These are phyloP conservation scores for Lottia scabra DNA, from an alignment of 2,888 invertebrate species.

Conservation along the genomic window DNA sequence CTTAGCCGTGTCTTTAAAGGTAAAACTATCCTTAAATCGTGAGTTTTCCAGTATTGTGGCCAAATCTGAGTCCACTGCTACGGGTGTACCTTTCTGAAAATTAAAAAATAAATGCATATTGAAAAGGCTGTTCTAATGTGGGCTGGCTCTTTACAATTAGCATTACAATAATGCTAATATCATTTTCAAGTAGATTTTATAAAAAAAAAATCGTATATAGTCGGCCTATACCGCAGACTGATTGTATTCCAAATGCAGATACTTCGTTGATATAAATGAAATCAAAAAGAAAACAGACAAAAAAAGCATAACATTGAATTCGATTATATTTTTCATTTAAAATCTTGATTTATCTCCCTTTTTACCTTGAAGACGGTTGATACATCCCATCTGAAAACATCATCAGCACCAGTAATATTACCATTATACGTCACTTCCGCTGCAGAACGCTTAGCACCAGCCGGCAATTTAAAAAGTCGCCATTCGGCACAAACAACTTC, in stretches of 20 bases:
- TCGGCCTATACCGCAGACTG: no score
- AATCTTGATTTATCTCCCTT: background rate
- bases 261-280: no score
- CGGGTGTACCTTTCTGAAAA: constrained; percentile 26
- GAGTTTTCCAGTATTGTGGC: constrained; percentile 24
- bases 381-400: constrained; percentile 26
- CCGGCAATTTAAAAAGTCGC: constrained; percentile 9
- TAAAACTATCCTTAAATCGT: constrained; percentile 19
- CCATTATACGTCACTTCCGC: constrained; percentile 29
- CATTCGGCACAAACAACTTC: constrained; percentile 7
- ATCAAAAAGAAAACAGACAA: no score
- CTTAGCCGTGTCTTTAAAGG: constrained; percentile 13
- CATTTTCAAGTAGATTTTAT: no score
- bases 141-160: no score
- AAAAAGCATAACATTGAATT: no score
- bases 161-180: no score
- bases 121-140: no score
- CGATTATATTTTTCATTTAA: no score
- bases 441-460: constrained; percentile 12
- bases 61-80: constrained; percentile 26
- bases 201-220: no score
- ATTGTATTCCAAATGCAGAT: no score
- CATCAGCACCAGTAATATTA: constrained; percentile 22
- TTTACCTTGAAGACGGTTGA: constrained; percentile 25
- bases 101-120: no score